Evolutionary conservation across 2,797 vertebrate genomes (phyloP), one percentile per base, ranked within the genome.

Genomic region (Naso thynnoides): DNA sequence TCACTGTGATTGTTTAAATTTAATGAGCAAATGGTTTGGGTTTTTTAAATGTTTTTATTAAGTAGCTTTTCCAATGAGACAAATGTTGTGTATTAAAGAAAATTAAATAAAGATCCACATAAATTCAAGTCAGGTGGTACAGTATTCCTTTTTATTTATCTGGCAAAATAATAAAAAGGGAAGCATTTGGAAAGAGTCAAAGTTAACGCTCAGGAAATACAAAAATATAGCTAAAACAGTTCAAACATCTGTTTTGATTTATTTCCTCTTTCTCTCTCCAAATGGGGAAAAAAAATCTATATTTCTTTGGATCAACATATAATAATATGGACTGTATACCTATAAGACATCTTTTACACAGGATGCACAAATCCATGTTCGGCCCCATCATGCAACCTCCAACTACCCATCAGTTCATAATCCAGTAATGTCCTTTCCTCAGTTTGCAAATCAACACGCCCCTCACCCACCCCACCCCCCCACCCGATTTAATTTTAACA

Each of bases 221-320:
- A 93, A 94, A 95, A 93, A 94, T 93, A 94, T 86, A 93, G 91
- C 93, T 91, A 89, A 91, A 91, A 92, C 66, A 85, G 84, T 82
- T 92, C 78, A 90, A 87, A 90, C 79, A 73, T 79, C 53, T 82
- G 73, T 89, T 89, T 89, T 55, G 74, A 79, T 86, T 88, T 55
- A 89, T 89, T 90, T 86, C 81, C 86, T 84, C 74, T 76, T 69
- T 70, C 63, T 74, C 79, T 86, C 83, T 86, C 86, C 82, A 89
- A 88, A 88, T 87, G 79, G 58, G 57, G 64, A 71, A 74, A 79
- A 75, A 87, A 82, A 86, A 72, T n/a, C 69, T 81, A 78, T 82
- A 83, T 86, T 82, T 90, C 89, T 91, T 94, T 92, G 91, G 91
- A 92, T 92, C 73, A 86, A 89, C 88, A 89, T 88, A 82, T 84